A percentile compares a stretch with the other conserved stretches of the same genome.
These are phyloP conservation scores for Punctoribates punctum DNA, from an alignment of 2,888 invertebrate species.

Conservation along the genomic window DNA sequence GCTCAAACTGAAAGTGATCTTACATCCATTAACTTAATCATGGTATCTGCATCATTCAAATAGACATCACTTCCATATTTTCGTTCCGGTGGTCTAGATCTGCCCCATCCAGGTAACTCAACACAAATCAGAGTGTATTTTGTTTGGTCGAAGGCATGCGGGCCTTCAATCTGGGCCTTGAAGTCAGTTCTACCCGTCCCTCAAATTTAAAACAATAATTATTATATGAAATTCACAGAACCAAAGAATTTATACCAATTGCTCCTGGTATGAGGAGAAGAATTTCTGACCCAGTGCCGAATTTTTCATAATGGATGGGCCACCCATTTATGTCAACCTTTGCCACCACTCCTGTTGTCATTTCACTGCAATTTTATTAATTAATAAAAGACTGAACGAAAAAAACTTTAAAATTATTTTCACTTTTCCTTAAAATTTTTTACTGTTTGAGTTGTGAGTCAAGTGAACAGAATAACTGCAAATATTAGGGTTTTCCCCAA, in stretches of 20 bases:
- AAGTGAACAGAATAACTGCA: too few species aligned
- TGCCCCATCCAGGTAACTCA: conserved; percentile 81
- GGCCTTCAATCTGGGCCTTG: conserved; percentile 37
- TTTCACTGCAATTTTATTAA: too few species aligned
- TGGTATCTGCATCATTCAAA: neutral
- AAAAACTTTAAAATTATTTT: too few species aligned
- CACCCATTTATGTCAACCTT: conserved; percentile 51
- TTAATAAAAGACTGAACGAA: too few species aligned
- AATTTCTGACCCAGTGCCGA: conserved; percentile 61
- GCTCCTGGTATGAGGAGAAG: conserved; percentile 75
- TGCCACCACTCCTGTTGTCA: neutral
- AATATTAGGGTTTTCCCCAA: too few species aligned
- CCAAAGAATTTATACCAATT: conserved; percentile 19
- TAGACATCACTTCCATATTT: conserved; percentile 59
- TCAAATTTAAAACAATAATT: too few species aligned
- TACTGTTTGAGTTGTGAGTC: too few species aligned
- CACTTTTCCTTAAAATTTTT: too few species aligned
- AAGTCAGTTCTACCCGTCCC: neutral
- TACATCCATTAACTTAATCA: neutral
- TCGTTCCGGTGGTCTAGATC: conserved; percentile 71
- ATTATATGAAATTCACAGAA: too few species aligned
- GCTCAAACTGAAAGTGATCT: neutral
- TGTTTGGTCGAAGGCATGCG: conserved; percentile 49
- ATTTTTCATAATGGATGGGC: conserved; percentile 63
- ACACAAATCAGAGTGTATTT: conserved; percentile 53